phyloP scores from a whole-genome alignment of 2,797 vertebrate species.

The Vespertilio murinus region DNA sequence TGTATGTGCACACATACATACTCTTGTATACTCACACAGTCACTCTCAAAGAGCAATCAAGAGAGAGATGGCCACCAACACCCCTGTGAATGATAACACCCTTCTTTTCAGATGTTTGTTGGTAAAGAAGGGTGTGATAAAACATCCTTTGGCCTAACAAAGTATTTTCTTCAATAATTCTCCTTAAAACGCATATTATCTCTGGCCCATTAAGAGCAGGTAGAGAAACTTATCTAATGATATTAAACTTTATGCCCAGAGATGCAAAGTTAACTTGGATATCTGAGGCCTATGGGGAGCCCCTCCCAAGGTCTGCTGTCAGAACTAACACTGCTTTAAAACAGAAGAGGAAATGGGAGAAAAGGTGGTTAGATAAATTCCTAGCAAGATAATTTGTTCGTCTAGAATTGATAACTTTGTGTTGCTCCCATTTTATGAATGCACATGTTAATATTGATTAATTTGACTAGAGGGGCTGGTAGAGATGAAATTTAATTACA shows the following conservation, averaged over 20 bases:
- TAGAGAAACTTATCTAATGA: constrained; percentile 17
- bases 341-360: not conserved
- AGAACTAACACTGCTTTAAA: too few species aligned
- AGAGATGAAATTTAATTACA: not conserved
- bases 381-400: constrained; percentile 10
- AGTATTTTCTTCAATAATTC: constrained; percentile 14
- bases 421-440: constrained; percentile 9
- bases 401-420: not conserved
- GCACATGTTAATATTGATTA: not conserved
- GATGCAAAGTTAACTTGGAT: not conserved
- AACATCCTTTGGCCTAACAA: not conserved
- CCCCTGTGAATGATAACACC: not conserved
- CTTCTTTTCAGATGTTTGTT: not conserved
- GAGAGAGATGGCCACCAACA: not conserved
- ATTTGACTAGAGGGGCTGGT: not conserved
- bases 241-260: not conserved
- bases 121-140: not conserved
- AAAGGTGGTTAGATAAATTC: not conserved
- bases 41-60: not conserved
- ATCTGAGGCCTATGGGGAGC: not conserved
- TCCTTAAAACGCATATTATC: constrained; percentile 9
- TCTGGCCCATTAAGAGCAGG: not conserved
- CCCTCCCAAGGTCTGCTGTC: not conserved
- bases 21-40: not conserved
- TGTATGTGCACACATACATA: not conserved